Base-by-base conservation (phyloP, 2,888 invertebrate genomes). In the Sphaerophoria rueppellii region DNA sequence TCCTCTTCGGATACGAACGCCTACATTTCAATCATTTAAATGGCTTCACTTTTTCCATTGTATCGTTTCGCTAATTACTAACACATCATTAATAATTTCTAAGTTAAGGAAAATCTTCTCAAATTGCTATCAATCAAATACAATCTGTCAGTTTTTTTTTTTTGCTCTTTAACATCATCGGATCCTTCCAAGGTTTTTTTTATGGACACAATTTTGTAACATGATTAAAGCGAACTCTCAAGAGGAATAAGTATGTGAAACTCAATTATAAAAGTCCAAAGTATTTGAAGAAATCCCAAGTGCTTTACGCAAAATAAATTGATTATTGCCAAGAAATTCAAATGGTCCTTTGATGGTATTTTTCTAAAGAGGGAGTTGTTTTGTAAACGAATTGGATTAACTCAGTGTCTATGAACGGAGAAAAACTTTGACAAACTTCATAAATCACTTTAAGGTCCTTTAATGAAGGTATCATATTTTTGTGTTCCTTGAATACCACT, bases 71-170 rank as follows among this genome's bases (percentile, higher is more conserved):
- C 14, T 65, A 37, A 65, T 63, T 65, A 37, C 50, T 37, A 50
- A 65, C 50, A 65, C 65, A 65, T 65, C 50, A 50, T 65, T 65
- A 65, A 50, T 65, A 35, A 16, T 63, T 35, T 35, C 50, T 37
- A 50, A 35, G 16, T 16, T 4, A 50, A 65, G 48, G 14, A 7
- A 65, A 50, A 50, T 65, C 37, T 50, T 16, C 50, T 65, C 14
- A 16, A 24, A 65, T 37, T 35, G 16, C 35, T 50, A 65, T 65
- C 50, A 65, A 65, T 65, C 50, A 50, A 65, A 24, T 24, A 24
- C 24, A 24, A 24, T 24, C 50, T 65, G 11, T 7, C 4, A 50
- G 35, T 35, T 16, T 35, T 46, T 65, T 16, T 35, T 16, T 35
- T 46, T 65, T 16, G 16, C 50, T 16, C 65, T 35, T 48, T 9